Conservation (phyloP, 2,113 vertebrate species). For the Athene noctua region DNA sequence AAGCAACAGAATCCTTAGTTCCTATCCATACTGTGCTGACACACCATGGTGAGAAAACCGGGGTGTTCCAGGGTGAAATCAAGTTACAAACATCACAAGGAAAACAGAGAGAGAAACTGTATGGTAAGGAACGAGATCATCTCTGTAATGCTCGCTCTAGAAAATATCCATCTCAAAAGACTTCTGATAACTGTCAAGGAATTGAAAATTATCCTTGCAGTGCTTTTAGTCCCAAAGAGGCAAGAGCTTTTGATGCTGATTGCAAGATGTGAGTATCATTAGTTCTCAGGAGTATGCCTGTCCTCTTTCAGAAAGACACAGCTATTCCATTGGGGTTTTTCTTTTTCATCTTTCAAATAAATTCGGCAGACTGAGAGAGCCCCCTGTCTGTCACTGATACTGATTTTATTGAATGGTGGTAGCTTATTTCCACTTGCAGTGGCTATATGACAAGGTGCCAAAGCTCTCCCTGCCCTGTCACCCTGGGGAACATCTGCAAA, state of each 20-base stretch:
- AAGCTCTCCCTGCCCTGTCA: not conserved
- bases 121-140: constrained; percentile 76
- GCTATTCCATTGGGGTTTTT: not conserved
- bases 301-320: not conserved
- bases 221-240: not conserved
- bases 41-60: constrained; percentile 91
- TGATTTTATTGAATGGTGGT: not conserved
- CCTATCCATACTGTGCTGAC: constrained; percentile 85
- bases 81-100: constrained; percentile 88
- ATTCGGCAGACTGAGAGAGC: constrained; percentile 26
- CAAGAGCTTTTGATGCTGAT: not conserved
- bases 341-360: not conserved
- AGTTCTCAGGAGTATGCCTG: not conserved
- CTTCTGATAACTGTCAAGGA: not conserved
- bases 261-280: not conserved
- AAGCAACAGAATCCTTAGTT: constrained; percentile 78
- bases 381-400: constrained; percentile 18
- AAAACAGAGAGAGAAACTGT: constrained; percentile 92
- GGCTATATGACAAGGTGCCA: not conserved
- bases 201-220: not conserved
- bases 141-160: not conserved
- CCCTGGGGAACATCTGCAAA: not conserved
- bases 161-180: not conserved
- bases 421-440: not conserved
- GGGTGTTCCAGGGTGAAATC: constrained; percentile 86